Percentiles rank a stretch among this genome's conserved stretches.
phyloP scores from a whole-genome alignment of 2,797 vertebrate genomes.

The Diplodus puntazzo region DNA sequence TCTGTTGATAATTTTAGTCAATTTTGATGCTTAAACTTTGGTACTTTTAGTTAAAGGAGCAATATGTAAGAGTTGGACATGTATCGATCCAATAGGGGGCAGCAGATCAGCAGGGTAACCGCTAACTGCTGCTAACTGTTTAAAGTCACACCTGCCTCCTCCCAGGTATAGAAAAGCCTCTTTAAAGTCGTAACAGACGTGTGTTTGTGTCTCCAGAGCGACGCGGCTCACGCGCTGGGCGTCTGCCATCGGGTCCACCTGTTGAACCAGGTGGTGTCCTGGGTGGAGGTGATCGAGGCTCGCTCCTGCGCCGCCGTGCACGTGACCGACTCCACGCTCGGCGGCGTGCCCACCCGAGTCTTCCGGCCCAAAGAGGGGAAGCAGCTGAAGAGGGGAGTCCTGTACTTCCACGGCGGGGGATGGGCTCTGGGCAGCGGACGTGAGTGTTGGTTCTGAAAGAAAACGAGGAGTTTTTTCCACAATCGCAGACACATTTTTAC shows the following conservation, averaged over 20 bases:
- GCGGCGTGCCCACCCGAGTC: slow-evolving; percentile 89
- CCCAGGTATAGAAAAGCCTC: too few species aligned
- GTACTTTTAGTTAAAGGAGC: neutral
- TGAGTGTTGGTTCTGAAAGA: slow-evolving; percentile 75
- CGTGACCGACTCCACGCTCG: slow-evolving; percentile 89
- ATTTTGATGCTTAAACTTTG: neutral
- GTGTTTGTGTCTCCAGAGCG: slow-evolving; percentile 81
- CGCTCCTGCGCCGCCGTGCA: slow-evolving; percentile 82
- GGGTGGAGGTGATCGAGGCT: slow-evolving; percentile 85
- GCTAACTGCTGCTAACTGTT: too few species aligned
- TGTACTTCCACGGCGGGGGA: slow-evolving; percentile 96
- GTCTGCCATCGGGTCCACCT: slow-evolving; percentile 88
- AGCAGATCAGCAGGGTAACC: too few species aligned
- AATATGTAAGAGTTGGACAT: too few species aligned
- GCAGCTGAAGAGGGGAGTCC: slow-evolving; percentile 85
- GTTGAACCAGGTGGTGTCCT: slow-evolving; percentile 86
- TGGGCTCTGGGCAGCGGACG: slow-evolving; percentile 94
- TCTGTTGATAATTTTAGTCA: too few species aligned
- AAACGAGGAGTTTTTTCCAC: neutral
- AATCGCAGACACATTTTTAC: neutral
- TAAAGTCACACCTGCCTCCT: too few species aligned
- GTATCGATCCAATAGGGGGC: too few species aligned
- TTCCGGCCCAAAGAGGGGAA: slow-evolving; percentile 84
- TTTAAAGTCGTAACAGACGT: too few species aligned
- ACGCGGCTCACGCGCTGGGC: slow-evolving; percentile 88